Evolutionary conservation across 2,797 vertebrate species (phyloP).

Genomic region (Orestias chungarensis): DNA sequence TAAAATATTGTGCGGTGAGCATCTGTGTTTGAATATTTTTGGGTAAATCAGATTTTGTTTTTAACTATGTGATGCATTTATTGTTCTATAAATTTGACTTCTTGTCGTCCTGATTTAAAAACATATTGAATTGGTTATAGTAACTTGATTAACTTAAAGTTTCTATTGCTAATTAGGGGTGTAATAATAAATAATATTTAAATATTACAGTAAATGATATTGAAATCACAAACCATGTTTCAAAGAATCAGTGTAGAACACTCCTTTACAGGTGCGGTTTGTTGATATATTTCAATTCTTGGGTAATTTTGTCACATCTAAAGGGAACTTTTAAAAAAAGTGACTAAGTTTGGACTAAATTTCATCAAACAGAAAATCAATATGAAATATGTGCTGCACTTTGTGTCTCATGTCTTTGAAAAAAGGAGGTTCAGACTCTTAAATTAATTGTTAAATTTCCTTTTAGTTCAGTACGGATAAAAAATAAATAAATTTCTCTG

Average conservation of each 20-base stretch:
- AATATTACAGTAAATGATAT: not conserved
- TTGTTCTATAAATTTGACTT: slow-evolving; percentile 4
- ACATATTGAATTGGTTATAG: not conserved
- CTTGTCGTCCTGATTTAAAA: not conserved
- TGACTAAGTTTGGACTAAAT: not conserved
- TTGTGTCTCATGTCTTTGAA: not conserved
- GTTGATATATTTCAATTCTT: not conserved
- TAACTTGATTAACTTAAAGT: not conserved
- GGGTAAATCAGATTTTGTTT: slow-evolving; percentile 4
- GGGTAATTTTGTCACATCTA: not conserved
- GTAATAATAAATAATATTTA: not conserved
- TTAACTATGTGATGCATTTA: slow-evolving; percentile 24
- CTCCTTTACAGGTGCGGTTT: not conserved
- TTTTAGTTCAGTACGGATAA: not conserved
- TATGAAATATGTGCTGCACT: not conserved
- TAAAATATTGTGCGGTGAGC: slow-evolving; percentile 32
- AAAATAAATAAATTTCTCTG: no score
- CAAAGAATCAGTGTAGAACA: not conserved
- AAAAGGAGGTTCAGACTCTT: not conserved
- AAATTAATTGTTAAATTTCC: not conserved
- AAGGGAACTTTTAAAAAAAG: not conserved
- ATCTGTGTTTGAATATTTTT: slow-evolving; percentile 9
- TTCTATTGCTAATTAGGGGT: not conserved
- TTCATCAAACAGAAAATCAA: not conserved
- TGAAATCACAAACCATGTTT: not conserved